Base-by-base conservation (phyloP, 2,888 invertebrate species). In the Palloptera scutellata region DNA sequence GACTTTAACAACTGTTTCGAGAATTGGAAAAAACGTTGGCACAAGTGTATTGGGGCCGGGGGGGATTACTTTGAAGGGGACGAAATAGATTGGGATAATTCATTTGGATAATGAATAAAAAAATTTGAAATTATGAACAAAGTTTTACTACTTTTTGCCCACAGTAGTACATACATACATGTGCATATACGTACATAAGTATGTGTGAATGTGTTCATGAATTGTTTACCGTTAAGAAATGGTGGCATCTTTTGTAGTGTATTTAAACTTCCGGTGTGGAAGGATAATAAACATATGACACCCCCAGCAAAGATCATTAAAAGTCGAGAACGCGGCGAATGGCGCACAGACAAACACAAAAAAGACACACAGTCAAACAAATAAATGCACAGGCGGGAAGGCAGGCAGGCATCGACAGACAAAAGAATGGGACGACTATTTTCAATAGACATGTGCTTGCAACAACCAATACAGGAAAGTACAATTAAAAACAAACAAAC, bases 271-370 rank as follows among this genome's bases (percentile, higher is more conserved):
- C 75, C 75, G 75, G 73, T 70, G 73, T 69, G 59, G 66, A 75
- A 75, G 75, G 74, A 75, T 75, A 75, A 75, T 72, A 73, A 74
- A 72, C 69, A 72, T 67, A 64, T 71, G 69, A 69, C 73, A 74
- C 72, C 74, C 73, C 74, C 74, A 73, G 73, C 74, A 74, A 70
- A 59, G 73, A 71, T 61, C 69, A 60, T 69, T 69, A 68, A 66
- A 69, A 66, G 66, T 64, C 61, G 61, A 66, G 64, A 64, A 40
- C 40, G 48, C 9, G 54, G 40, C 42, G 64, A 64, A 40, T 43
- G 48, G 11, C 59, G 40, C 42, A 57, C 57, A 20, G 54, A 64
- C 57, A 66, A 52, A n/a, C 42, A 57, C 57, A 20, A 45, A 64
- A 52, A 66, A 52, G 48, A 12, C 59, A 30, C 42, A 57, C 57